These are phyloP conservation scores for Brachionus plicatilis DNA, from an alignment of 1,140 invertebrate species.

Conservation along the genomic window DNA sequence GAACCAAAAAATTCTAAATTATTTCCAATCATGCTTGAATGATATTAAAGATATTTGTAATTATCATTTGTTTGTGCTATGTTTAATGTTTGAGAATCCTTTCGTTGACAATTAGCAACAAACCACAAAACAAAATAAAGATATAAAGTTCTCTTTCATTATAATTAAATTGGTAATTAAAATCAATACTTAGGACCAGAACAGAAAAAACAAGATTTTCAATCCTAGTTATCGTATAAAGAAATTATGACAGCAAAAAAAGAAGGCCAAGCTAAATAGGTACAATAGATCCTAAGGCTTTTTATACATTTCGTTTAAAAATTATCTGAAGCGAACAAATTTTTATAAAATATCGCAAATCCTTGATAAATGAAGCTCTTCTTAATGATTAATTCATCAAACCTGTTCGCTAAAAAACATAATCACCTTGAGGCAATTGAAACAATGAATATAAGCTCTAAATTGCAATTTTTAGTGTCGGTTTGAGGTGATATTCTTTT, in stretches of 20 bases:
- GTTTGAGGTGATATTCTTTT: slow-evolving; percentile 3
- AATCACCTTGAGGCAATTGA: not conserved
- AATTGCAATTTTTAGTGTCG: not conserved
- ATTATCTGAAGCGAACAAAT: slow-evolving; percentile 7
- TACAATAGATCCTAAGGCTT: not conserved
- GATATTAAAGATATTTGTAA: slow-evolving; percentile 2
- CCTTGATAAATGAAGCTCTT: not conserved
- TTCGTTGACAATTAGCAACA: slow-evolving; percentile 29
- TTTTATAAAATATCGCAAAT: not conserved
- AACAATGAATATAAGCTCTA: not conserved
- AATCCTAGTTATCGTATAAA: slow-evolving; percentile 13
- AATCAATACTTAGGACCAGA: not conserved
- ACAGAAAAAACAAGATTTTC: slow-evolving; percentile 15
- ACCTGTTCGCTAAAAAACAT: not conserved
- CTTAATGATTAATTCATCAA: slow-evolving; percentile 16
- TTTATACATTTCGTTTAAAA: not conserved
- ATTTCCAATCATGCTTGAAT: slow-evolving; percentile 19
- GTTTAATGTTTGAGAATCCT: slow-evolving; percentile 11
- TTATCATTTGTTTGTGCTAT: slow-evolving; percentile 17
- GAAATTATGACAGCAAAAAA: not conserved
- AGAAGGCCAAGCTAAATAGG: not conserved
- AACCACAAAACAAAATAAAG: slow-evolving; percentile 24
- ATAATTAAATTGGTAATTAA: slow-evolving; percentile 26
- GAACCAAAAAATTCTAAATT: slow-evolving; percentile 1
- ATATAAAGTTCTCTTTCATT: not conserved